Base-by-base conservation (phyloP, 1,140 invertebrate genomes). In the Riptortus pedestris region DNA sequence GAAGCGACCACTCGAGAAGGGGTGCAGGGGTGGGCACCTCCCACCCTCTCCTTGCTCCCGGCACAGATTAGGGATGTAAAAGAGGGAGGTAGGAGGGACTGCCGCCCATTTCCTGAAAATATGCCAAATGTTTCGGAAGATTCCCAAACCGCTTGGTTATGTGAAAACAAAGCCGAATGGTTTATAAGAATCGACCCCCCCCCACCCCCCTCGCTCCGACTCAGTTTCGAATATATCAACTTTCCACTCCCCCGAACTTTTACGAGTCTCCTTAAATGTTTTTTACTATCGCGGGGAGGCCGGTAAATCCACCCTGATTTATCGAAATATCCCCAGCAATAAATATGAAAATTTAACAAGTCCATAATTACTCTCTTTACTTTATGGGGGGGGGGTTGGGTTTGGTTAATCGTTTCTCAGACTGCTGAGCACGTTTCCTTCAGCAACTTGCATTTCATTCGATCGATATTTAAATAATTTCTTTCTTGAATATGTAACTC, bases 91-190 rank as follows among this genome's bases (percentile, higher is more conserved):
- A 14, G 47, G 47, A 9, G 47, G 55, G 5, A 29, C 12, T 31
- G 11, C 22, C 18, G 22, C 24, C 38, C 38, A 57, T 59, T 58
- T 60, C 63, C 52, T 48, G 57, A 27, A 55, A 64, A 59, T 64
- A 64, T 64, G 63, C 63, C 51, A 64, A 64, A 64, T 64, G 63
- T 64, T 64, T 64, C 55, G 63, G 63, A 64, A 64, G 63, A 64
- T 64, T 64, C 24, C 63, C 31, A 59, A 64, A 64, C 63, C 63
- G 52, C 57, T 64, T 31, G 16, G 52, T 64, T 64, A 64, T 64
- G 28, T 45, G 63, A 64, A 64, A 64, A 64, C 63, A 64, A 55
- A 64, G 59, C 52, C 48, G 55, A 64, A 64, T 64, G 63, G 63
- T 58, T 64, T 64, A 64, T 64, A 64, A 64, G 63, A 59, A 64